These are phyloP conservation scores for Chloromyia formosa DNA, from an alignment of 2,888 invertebrate species.

Conservation along the genomic window DNA sequence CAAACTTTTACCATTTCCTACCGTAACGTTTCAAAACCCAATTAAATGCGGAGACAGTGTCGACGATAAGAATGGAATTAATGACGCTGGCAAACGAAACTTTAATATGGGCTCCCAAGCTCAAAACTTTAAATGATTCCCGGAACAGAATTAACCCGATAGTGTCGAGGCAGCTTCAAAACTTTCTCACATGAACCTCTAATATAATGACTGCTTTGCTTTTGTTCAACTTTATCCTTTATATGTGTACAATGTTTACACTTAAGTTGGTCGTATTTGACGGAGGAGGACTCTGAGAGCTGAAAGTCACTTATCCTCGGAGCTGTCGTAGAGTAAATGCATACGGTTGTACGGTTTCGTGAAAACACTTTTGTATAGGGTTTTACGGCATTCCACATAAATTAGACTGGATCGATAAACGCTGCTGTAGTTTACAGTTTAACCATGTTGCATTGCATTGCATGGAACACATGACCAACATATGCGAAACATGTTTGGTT, in stretches of 20 bases:
- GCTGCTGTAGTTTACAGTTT: background rate
- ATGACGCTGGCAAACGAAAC: background rate
- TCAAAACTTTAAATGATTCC: background rate
- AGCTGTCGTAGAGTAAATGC: slow-evolving; percentile 3
- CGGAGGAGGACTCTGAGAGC: background rate
- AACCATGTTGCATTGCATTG: background rate
- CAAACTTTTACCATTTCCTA: slow-evolving; percentile 4
- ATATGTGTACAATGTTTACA: slow-evolving; percentile 2
- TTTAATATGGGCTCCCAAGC: background rate
- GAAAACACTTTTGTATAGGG: background rate
- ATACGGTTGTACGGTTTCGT: background rate
- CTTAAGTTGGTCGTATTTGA: background rate
- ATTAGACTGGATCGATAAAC: slow-evolving; percentile 3
- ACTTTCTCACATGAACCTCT: too few species aligned
- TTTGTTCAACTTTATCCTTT: background rate
- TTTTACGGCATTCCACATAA: background rate
- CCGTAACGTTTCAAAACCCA: background rate
- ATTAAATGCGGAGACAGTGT: background rate
- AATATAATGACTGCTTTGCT: too few species aligned
- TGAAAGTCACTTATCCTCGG: slow-evolving; percentile 16
- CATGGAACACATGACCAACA: background rate
- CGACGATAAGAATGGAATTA: background rate
- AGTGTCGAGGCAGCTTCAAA: background rate
- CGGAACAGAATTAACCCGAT: background rate
- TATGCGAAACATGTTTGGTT: background rate